A percentile compares a stretch with the other conserved stretches of the same genome.
Evolutionary conservation across 2,797 vertebrate genomes (phyloP).

Genomic region (Psittacula echo): DNA sequence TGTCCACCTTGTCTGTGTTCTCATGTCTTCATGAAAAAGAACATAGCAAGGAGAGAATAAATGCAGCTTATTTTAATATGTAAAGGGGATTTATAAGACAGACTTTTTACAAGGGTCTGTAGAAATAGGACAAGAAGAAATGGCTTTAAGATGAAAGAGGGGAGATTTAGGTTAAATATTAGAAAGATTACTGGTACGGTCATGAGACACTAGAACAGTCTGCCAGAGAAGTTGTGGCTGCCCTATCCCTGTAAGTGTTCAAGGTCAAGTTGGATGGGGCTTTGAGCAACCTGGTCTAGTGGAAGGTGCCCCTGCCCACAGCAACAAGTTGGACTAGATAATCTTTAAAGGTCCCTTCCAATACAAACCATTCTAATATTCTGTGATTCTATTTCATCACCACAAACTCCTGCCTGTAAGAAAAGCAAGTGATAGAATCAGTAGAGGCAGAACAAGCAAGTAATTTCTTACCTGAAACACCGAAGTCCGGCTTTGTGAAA

Average conservation of each 20-base stretch:
- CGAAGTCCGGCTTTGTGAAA: background rate
- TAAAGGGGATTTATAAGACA: background rate
- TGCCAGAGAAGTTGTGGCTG: background rate
- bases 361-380: background rate
- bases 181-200: background rate
- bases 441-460: background rate
- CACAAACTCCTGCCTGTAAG: background rate
- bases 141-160: background rate
- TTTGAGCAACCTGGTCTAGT: background rate
- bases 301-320: background rate
- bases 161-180: background rate
- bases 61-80: background rate
- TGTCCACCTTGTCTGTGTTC: background rate
- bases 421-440: background rate
- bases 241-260: background rate
- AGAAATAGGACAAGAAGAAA: background rate
- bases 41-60: background rate
- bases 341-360: background rate
- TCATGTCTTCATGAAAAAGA: background rate
- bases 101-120: background rate
- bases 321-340: background rate
- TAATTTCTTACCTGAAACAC: background rate
- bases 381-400: background rate
- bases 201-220: background rate
- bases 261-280: fast-evolving